These are phyloP conservation scores for Smutsia gigantea DNA, from an alignment of 2,797 vertebrate species.

Conservation along the genomic window DNA sequence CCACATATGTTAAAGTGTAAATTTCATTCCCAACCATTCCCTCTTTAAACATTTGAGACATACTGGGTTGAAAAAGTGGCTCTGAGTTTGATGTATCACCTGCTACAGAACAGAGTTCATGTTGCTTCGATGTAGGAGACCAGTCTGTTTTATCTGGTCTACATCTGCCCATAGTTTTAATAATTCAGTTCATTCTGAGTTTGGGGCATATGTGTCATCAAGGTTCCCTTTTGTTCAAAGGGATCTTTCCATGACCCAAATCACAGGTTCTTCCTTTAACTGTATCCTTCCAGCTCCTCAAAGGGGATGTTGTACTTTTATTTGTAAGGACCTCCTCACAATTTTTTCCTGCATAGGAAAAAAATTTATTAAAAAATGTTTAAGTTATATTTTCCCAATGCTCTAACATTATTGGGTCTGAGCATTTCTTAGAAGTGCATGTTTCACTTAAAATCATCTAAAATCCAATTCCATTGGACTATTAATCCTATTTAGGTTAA, in stretches of 20 bases:
- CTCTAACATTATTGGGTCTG: neutral
- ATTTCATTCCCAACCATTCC: conserved; percentile 42
- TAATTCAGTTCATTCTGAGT: conserved; percentile 57
- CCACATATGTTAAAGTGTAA: conserved; percentile 41
- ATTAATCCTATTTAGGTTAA: conserved; percentile 52
- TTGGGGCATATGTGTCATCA: neutral
- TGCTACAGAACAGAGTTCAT: neutral
- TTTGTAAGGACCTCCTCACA: neutral
- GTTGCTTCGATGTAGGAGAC: neutral
- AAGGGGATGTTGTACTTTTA: neutral
- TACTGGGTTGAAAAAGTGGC: neutral
- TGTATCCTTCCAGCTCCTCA: neutral
- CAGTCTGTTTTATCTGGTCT: conserved; percentile 53
- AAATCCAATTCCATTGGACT: conserved; percentile 12
- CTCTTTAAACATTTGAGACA: conserved; percentile 50
- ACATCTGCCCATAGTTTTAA: conserved; percentile 60
- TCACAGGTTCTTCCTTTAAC: conserved; percentile 27
- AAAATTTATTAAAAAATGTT: too few species aligned
- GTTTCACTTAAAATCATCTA: conserved; percentile 57
- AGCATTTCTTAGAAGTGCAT: neutral
- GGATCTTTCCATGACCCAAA: conserved; percentile 43
- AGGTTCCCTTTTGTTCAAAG: conserved; percentile 56
- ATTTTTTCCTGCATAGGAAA: neutral
- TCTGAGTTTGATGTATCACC: conserved; percentile 54
- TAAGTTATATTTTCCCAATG: neutral